Percentiles rank a stretch among this genome's conserved stretches.
Conservation (phyloP, 2,888 invertebrate species). For the Cantharis lateralis region DNA sequence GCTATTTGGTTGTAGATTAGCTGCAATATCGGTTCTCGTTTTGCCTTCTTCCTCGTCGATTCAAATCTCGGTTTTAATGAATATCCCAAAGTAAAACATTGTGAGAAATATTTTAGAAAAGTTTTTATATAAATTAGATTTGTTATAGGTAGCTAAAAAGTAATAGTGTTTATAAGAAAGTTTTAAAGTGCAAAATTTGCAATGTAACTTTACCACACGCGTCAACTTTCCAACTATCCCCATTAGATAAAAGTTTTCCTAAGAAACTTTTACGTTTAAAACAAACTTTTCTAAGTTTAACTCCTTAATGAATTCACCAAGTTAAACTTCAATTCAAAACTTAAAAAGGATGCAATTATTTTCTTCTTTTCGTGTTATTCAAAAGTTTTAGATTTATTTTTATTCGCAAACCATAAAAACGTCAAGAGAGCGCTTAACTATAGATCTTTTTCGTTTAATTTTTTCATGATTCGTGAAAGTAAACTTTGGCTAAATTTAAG, state of each 20-base stretch:
- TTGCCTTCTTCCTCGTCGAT: not conserved
- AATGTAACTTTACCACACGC: constrained; percentile 30
- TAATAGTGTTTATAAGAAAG: constrained; percentile 11
- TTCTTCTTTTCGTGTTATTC: constrained; percentile 10
- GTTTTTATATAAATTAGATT: not conserved
- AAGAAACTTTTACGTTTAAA: constrained; percentile 27
- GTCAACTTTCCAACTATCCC: constrained; percentile 38
- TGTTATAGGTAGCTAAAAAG: not conserved
- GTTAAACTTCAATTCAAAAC: constrained; percentile 29
- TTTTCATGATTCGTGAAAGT: not conserved
- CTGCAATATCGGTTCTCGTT: not conserved
- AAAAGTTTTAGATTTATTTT: constrained; percentile 17
- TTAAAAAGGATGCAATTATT: constrained; percentile 33
- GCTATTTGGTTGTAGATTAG: not conserved
- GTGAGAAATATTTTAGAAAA: not conserved
- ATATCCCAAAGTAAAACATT: not conserved
- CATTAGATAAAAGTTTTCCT: constrained; percentile 38
- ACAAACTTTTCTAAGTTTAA: constrained; percentile 31
- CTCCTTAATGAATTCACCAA: constrained; percentile 39
- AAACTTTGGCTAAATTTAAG: not conserved
- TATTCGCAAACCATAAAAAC: constrained; percentile 8
- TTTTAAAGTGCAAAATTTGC: constrained; percentile 20
- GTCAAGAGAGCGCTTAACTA: not conserved
- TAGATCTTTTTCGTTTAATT: not conserved
- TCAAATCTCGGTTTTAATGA: not conserved